phyloP scores from a whole-genome alignment of 2,797 vertebrate species.

The Podarcis lilfordi region DNA sequence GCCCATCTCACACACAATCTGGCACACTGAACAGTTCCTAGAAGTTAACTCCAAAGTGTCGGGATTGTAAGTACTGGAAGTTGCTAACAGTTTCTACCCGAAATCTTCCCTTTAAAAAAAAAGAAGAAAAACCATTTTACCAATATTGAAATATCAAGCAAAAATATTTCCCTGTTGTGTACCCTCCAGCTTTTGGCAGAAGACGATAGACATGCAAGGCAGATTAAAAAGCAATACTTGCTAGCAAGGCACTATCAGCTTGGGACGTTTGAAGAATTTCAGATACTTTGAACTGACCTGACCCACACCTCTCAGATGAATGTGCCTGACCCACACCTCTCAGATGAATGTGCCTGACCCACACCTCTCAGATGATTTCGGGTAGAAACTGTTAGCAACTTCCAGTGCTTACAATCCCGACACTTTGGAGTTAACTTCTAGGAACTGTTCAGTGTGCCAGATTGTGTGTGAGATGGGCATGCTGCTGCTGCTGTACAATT shows the following conservation, averaged over 20 bases:
- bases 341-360: background rate
- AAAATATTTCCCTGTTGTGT: background rate
- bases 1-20: background rate
- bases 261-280: background rate
- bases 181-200: background rate
- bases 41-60: background rate
- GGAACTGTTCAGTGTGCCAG: background rate
- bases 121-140: background rate
- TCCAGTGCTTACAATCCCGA: background rate
- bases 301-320: background rate
- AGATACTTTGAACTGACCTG: background rate
- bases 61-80: background rate
- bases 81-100: background rate
- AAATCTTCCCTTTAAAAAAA: background rate
- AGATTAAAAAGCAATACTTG: background rate
- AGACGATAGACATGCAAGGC: background rate
- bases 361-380: background rate
- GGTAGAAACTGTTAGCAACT: background rate
- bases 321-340: background rate
- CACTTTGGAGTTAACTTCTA: background rate
- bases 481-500: rapidly evolving
- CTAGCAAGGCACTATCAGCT: background rate
- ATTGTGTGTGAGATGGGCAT: background rate
- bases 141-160: background rate
- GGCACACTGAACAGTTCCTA: background rate